Base-by-base conservation (phyloP, 2,888 invertebrate genomes). In the Maniola hyperantus region DNA sequence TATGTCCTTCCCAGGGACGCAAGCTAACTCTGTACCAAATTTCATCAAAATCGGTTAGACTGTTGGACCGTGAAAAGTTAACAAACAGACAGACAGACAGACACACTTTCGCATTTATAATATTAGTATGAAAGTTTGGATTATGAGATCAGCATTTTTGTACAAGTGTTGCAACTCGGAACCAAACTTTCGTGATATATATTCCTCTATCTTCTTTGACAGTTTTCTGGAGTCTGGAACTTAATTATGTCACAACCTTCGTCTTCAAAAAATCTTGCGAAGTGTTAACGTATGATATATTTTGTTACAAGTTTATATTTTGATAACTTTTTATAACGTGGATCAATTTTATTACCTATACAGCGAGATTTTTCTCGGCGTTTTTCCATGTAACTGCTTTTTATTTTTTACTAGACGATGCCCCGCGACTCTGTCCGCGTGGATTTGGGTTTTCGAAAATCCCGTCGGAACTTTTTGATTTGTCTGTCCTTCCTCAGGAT, bases 161-260 rank as follows among this genome's bases (percentile, higher is more conserved):
- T 20, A 13, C 6, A 42, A 39, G 18, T 10, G 20, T n/a, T n/a
- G n/a, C n/a, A n/a, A n/a, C n/a, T 6, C 39, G 42, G 42, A 57
- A 57, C 42, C 10, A 13, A 57, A 57, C 57, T 57, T 57, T 57
- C 42, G 13, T 20, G 42, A 42, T 42, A 42, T 42, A 42, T 57
- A 42, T 42, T 8, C 6, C 6, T 20, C 39, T 42, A 5, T 8
- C n/a, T 8, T n/a, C 18, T 39, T 39, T 20, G 57, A 57, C 57
- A 57, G 57, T 57, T 57, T 15, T 18, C 2, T 13, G n/a, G n/a
- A n/a, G n/a, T n/a, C n/a, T n/a, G 4, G 13, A 18, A 20, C 18
- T 39, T 57, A 20, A 42, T 57, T 57, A 20, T 6, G 55, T n/a
- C 11, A 57, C 39, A 26, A 11, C 20, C 18, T 20, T 15, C 57